Percentiles rank a stretch among this genome's conserved stretches.
Conservation (phyloP, 1,140 invertebrate species). For the Theocolax elegans region DNA sequence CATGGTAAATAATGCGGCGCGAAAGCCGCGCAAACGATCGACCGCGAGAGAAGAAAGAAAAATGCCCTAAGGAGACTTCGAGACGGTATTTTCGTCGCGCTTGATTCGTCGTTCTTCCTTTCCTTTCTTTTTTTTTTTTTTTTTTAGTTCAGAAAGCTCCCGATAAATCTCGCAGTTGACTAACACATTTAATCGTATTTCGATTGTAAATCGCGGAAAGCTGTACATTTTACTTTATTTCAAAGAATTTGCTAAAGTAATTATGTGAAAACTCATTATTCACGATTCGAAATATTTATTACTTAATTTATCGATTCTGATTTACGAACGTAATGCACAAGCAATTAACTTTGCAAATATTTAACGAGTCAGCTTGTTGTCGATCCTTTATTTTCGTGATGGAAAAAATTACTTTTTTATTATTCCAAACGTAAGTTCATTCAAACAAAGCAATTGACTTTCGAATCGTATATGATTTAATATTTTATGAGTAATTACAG, state of each 20-base stretch:
- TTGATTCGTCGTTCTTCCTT: slow-evolving; percentile 22
- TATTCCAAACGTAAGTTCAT: too few species aligned
- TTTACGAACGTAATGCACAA: too few species aligned
- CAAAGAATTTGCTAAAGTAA: background rate
- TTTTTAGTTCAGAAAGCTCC: background rate
- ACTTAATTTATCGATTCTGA: too few species aligned
- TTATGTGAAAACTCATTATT: background rate
- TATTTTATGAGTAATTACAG: too few species aligned
- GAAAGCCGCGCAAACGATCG: slow-evolving; percentile 9
- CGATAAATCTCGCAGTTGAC: slow-evolving; percentile 7
- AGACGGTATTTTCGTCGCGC: slow-evolving; percentile 29
- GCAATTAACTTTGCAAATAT: too few species aligned
- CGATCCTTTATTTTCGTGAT: too few species aligned
- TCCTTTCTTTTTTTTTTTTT: background rate
- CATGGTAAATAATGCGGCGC: slow-evolving; percentile 28
- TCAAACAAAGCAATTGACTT: too few species aligned
- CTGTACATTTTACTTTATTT: slow-evolving; percentile 3
- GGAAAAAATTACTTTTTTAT: too few species aligned
- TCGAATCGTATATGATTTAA: too few species aligned
- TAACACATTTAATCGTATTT: background rate
- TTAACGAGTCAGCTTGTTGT: too few species aligned
- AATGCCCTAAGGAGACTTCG: slow-evolving; percentile 7
- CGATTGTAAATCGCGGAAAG: slow-evolving; percentile 9
- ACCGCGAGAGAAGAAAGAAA: slow-evolving; percentile 1
- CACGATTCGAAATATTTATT: too few species aligned